phyloP scores from a whole-genome alignment of 2,797 vertebrate genomes.

The Malurus splendens region DNA sequence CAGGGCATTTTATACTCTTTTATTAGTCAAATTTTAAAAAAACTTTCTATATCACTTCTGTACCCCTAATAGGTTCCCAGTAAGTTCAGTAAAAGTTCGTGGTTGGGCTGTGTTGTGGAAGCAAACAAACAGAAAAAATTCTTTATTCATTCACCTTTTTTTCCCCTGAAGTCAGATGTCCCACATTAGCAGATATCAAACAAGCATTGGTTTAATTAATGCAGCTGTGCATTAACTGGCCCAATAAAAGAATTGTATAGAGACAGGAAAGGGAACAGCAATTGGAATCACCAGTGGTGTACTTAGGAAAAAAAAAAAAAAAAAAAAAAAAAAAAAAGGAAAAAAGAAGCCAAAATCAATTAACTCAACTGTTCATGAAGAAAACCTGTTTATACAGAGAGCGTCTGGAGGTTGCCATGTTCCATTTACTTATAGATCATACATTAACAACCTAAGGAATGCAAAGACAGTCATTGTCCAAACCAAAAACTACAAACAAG shows the following conservation, averaged over 20 bases:
- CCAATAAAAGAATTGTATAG: neutral
- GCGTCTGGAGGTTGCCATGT: neutral
- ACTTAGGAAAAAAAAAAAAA: neutral
- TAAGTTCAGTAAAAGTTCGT: neutral
- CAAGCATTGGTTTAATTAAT: neutral
- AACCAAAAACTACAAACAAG: neutral
- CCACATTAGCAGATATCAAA: neutral
- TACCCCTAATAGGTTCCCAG: neutral
- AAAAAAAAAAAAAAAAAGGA: neutral
- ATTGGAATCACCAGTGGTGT: neutral
- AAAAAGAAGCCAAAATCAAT: neutral
- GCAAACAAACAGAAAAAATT: neutral
- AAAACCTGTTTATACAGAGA: neutral
- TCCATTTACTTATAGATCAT: neutral
- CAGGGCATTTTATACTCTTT: neutral
- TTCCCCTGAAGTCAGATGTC: neutral
- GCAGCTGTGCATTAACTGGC: neutral
- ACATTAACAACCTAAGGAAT: neutral
- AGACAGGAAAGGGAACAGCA: neutral
- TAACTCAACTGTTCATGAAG: neutral
- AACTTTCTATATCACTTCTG: neutral
- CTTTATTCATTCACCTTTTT: neutral
- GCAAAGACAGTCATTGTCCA: neutral
- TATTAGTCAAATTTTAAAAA: neutral
- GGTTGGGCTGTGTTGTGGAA: neutral